Conservation (phyloP, 53 echinoderm and acorn worm species). For the Holothuria leucospilota region DNA sequence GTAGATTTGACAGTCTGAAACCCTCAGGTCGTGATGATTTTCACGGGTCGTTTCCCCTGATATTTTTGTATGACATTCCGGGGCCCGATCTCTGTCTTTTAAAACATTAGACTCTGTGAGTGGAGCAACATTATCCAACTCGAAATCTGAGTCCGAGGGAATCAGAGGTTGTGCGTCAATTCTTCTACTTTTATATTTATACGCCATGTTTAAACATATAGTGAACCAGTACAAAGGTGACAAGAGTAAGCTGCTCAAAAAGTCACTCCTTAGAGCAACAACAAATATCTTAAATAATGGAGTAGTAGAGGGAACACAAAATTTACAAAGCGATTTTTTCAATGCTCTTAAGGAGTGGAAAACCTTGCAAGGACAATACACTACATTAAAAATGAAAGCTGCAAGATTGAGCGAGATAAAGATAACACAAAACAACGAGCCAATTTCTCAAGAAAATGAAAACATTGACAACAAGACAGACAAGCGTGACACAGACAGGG, state of each 20-base stretch:
- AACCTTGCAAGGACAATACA: background rate
- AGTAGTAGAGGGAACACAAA: background rate
- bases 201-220: background rate
- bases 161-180: too few species aligned
- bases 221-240: background rate
- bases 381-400: background rate
- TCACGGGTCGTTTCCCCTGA: too few species aligned
- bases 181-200: background rate
- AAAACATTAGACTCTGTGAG: too few species aligned
- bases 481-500: background rate
- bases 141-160: too few species aligned
- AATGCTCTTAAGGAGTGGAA: background rate
- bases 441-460: background rate
- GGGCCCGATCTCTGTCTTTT: too few species aligned
- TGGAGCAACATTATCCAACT: too few species aligned
- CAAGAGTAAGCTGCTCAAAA: background rate
- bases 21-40: too few species aligned
- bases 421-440: background rate
- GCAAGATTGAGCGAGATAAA: background rate
- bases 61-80: too few species aligned
- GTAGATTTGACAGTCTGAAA: too few species aligned
- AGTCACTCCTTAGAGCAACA: background rate
- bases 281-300: conserved; percentile 7
- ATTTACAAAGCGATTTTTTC: background rate
- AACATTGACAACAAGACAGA: background rate